phyloP scores from a whole-genome alignment of 2,888 invertebrate genomes.

The Helobdella robusta region DNA sequence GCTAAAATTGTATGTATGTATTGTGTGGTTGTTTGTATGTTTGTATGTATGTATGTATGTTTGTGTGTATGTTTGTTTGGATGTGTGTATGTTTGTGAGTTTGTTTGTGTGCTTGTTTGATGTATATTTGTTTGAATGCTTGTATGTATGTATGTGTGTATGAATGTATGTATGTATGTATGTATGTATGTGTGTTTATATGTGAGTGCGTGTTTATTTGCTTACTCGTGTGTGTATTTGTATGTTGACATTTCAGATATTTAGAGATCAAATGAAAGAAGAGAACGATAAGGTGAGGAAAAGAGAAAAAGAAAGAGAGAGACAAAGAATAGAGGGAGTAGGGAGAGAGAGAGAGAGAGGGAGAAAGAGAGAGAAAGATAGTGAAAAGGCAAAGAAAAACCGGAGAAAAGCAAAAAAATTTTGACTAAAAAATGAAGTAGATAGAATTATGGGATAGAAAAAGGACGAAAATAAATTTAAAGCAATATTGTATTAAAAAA shows the following conservation, averaged over 20 bases:
- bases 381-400: neutral
- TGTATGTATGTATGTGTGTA: too few relatives aligned
- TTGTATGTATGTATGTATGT: neutral
- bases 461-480: neutral
- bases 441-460: neutral
- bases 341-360: neutral
- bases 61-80: too few relatives aligned
- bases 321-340: neutral
- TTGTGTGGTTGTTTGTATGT: neutral
- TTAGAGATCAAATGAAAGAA: neutral
- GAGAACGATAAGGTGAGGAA: neutral
- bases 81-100: too few relatives aligned
- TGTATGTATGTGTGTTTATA: slow-evolving; percentile 10
- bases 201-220: slow-evolving; percentile 9
- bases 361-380: neutral
- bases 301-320: neutral
- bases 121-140: too few relatives aligned
- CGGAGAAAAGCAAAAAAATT: neutral
- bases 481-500: too few relatives aligned
- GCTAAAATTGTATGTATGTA: too few relatives aligned
- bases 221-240: slow-evolving; percentile 9
- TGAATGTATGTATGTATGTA: slow-evolving; percentile 9
- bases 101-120: too few relatives aligned
- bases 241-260: neutral
- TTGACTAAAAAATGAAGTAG: neutral